Evolutionary conservation across 2,113 vertebrate genomes (phyloP).

Genomic region (Passerina amoena): DNA sequence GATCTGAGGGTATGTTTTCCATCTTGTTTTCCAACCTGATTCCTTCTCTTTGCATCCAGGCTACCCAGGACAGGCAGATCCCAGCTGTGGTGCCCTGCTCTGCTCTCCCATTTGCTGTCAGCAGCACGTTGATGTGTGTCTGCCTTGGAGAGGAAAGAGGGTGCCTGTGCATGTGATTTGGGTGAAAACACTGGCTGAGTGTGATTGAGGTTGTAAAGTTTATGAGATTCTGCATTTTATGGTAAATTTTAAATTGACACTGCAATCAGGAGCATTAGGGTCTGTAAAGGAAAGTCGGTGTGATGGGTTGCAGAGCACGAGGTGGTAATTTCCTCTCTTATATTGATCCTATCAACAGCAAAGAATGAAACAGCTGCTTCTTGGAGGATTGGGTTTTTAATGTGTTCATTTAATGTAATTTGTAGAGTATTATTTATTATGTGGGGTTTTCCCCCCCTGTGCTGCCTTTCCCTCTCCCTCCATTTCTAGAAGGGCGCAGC

Average conservation of each 20-base stretch:
- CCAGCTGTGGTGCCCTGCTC: not conserved
- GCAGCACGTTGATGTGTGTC: not conserved
- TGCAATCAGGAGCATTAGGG: conserved; percentile 3
- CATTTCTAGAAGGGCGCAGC: not conserved
- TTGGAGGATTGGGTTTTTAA: not conserved
- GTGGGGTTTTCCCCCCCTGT: not conserved
- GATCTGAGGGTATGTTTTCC: not conserved
- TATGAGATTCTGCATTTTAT: conserved; percentile 25
- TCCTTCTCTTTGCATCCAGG: not conserved
- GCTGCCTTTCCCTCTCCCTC: not conserved
- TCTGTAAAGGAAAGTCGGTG: not conserved
- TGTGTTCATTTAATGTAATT: not conserved
- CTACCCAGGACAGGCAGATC: not conserved
- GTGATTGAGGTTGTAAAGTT: conserved; percentile 34
- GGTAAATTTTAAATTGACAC: conserved; percentile 47
- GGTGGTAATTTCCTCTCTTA: conserved; percentile 43
- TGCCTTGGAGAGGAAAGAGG: rapidly evolving
- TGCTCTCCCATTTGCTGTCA: not conserved
- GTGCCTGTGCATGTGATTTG: not conserved
- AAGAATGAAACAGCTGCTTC: conserved; percentile 41
- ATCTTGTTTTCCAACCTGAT: not conserved
- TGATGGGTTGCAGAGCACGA: conserved; percentile 17
- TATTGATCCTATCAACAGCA: conserved; percentile 19
- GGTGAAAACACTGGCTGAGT: not conserved
- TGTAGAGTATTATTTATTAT: not conserved